Percentiles rank a stretch among this genome's conserved stretches.
phyloP scores from a whole-genome alignment of 2,797 vertebrate species.

The Characodon lateralis region DNA sequence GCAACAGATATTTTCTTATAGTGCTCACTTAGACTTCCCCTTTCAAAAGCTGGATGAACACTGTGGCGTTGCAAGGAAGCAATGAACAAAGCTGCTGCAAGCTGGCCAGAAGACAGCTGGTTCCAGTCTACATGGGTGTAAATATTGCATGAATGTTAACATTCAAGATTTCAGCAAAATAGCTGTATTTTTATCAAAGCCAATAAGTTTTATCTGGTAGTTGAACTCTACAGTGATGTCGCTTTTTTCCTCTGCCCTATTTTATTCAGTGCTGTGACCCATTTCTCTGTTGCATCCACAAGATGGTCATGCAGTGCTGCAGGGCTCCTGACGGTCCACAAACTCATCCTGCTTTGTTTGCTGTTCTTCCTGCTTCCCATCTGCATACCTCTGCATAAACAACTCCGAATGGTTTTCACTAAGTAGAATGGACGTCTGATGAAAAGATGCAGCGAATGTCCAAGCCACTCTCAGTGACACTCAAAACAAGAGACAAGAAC shows the following conservation, averaged over 20 bases:
- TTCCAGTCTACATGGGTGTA: background rate
- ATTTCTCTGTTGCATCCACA: constrained; percentile 9
- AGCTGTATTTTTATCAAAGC: background rate
- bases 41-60: background rate
- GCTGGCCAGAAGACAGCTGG: background rate
- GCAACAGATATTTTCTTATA: background rate
- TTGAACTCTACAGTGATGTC: background rate
- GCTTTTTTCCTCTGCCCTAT: constrained; percentile 26
- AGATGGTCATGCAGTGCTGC: constrained; percentile 17
- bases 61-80: background rate
- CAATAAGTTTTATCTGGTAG: background rate
- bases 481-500: background rate
- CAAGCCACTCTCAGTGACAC: constrained; percentile 15
- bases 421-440: background rate
- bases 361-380: constrained; percentile 4
- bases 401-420: background rate
- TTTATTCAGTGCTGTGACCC: constrained; percentile 38
- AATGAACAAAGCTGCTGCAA: background rate
- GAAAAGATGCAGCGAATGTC: background rate
- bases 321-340: constrained; percentile 10
- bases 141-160: background rate
- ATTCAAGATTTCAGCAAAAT: background rate
- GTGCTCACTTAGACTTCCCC: background rate
- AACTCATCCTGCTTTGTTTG: constrained; percentile 12
- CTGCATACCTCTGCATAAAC: background rate